Base-by-base conservation (phyloP, 2,888 invertebrate species). In the Trichogramma evanescens region DNA sequence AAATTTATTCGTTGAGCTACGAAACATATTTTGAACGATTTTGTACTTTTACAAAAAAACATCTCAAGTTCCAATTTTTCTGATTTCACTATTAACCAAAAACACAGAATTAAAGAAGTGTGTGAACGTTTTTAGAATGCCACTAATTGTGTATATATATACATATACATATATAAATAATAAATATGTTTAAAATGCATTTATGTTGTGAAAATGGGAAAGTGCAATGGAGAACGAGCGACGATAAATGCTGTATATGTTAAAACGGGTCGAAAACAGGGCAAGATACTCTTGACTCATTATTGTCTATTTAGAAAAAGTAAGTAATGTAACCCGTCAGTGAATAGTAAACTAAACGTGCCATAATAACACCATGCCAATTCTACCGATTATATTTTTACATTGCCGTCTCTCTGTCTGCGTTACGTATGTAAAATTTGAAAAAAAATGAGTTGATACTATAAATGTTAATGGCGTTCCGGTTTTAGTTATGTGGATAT, bases 321-420 rank as follows among this genome's bases (percentile, higher is more conserved):
- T 69, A 68, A 66, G 61, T 65, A 66, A 59, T 66, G 66, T 66
- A 67, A 67, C 58, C 58, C 53, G 54, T 61, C 59, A 59, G 40
- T 61, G 62, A 71, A 69, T 74, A 75, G 69, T 71, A 71, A 72
- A 74, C 68, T 73, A 71, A 75, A 76, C 73, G 77, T 77, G 77
- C 77, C 77, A 77, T 77, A 77, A 73, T 67, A 72, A 76, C 74
- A 74, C 74, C 74, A 76, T 77, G 76, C 77, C 76, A 77, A 77
- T 74, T 72, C 73, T 76, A 74, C 68, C 68, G 66, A 74, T 75
- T 73, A 72, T 72, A 69, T 73, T 72, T 74, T 72, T 72, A 72
- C 70, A 71, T 71, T 71, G 69, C 66, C 63, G 68, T 70, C 68
- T 64, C 68, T 74, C 61, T 58, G 49, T 60, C 60, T 60, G 58